Conservation (phyloP, 2,888 invertebrate species). For the Aphodius granarius region DNA sequence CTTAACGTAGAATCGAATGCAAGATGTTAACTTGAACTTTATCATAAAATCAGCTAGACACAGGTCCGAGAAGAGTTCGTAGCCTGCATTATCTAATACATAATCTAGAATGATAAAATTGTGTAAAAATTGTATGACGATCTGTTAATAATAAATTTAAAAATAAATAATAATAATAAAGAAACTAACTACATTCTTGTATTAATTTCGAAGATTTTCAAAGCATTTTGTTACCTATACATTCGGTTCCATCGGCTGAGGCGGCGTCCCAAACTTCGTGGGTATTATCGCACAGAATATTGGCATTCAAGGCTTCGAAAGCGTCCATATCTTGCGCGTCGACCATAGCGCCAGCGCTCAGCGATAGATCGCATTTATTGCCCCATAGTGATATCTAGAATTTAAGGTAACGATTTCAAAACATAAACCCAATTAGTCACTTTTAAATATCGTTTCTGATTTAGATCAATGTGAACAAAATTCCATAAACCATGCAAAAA, state of each 20-base stretch:
- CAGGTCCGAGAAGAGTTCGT: slow-evolving; percentile 89
- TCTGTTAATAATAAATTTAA: too few relatives aligned
- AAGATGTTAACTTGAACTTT: slow-evolving; percentile 56
- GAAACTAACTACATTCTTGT: too few relatives aligned
- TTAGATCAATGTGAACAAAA: too few relatives aligned
- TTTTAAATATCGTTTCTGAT: too few relatives aligned
- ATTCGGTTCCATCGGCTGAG: slow-evolving; percentile 33
- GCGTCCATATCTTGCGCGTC: slow-evolving; percentile 61
- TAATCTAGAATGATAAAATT: slow-evolving; percentile 59
- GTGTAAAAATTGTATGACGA: too few relatives aligned
- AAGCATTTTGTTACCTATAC: too few relatives aligned
- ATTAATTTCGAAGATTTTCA: too few relatives aligned
- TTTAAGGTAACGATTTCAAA: too few relatives aligned
- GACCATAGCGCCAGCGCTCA: slow-evolving; percentile 72
- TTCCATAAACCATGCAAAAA: too few relatives aligned
- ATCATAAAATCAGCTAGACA: slow-evolving; percentile 83
- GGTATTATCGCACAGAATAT: slow-evolving; percentile 66
- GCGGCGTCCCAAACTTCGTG: slow-evolving; percentile 57
- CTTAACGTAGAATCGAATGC: slow-evolving; percentile 83
- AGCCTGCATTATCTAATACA: slow-evolving; percentile 91
- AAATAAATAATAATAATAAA: background rate
- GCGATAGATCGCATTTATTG: slow-evolving; percentile 91
- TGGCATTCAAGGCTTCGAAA: slow-evolving; percentile 58
- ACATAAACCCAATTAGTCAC: too few relatives aligned
- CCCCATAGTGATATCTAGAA: slow-evolving; percentile 85